Base-by-base conservation (phyloP, 2,888 invertebrate species). In the Epirrhoe alternata region DNA sequence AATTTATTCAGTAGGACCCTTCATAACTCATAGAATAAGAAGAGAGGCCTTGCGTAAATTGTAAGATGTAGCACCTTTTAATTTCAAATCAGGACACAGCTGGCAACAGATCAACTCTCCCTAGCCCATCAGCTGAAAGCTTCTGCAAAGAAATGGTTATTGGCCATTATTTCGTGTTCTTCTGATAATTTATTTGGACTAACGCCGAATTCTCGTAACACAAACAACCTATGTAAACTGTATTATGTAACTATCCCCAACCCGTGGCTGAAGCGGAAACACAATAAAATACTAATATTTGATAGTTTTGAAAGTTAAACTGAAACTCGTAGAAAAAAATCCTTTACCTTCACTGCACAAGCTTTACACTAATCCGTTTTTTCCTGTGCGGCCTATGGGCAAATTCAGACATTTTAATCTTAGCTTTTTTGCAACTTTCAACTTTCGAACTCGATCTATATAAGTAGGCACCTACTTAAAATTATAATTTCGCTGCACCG, bases 171-270 rank as follows among this genome's bases (percentile, higher is more conserved):
- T 64, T 68, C 54, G 57, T 64, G 61, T 68, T 61, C 53, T 61
- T 54, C 58, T 56, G 59, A 55, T 64, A 64, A 64, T 68, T 64
- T 68, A 68, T 68, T 68, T 64, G 64, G 54, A 64, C 64, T 56
- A 61, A 64, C 64, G 61, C 57, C 64, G 64, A 64, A 57, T 60
- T 49, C 52, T 60, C 56, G 52, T 53, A 67, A 63, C 38, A 61
- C 67, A 68, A 68, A 68, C 64, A 68, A 42, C 67, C 64, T 61
- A 53, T 64, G 61, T 61, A 62, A 66, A 66, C 63, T 63, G 55
- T 55, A 63, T 63, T 63, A 57, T 64, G 51, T 59, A 55, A 62
- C 61, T 33, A 63, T 52, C 49, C n/a, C 31, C 17, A n/a, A 55
- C 30, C 47, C 61, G 51, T 61, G 60, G 33, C 30, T 52, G 42